A percentile compares a stretch with the other conserved stretches of the same genome.
Conservation (phyloP, 2,888 invertebrate species). For the Ellobium chinense region DNA sequence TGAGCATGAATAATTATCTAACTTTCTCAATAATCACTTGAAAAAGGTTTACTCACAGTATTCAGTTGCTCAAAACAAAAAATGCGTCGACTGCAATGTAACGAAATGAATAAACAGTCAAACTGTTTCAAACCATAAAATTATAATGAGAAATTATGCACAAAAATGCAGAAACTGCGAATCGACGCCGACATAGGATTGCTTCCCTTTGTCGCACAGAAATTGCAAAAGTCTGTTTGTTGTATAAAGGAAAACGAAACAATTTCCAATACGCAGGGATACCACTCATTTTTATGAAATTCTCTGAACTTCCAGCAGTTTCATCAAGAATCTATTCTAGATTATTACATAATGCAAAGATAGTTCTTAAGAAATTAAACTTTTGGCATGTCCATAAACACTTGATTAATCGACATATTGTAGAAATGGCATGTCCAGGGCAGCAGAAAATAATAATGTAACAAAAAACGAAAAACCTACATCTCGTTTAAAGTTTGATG, state of each 20-base stretch:
- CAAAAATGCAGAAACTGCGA: constrained; percentile 35
- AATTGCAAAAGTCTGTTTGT: background rate
- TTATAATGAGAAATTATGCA: constrained; percentile 40
- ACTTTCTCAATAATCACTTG: background rate
- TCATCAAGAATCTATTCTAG: too few species aligned
- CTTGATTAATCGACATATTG: too few species aligned
- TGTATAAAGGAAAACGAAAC: background rate
- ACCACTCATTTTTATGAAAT: too few species aligned
- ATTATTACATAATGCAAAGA: too few species aligned
- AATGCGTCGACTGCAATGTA: background rate
- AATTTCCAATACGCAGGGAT: too few species aligned
- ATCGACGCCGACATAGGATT: constrained; percentile 24
- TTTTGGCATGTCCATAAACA: too few species aligned
- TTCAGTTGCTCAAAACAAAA: background rate
- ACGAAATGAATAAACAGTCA: background rate
- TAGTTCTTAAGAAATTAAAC: too few species aligned
- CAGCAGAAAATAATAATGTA: too few species aligned
- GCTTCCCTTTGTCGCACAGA: background rate
- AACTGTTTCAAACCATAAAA: constrained; percentile 21
- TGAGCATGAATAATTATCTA: background rate
- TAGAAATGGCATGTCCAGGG: too few species aligned
- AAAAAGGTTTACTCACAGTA: background rate
- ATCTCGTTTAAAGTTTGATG: too few species aligned
- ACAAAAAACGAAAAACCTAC: too few species aligned
- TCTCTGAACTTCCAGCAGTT: too few species aligned